Evolutionary conservation across 2,113 vertebrate genomes (phyloP).

Genomic region (Zingel zingel): DNA sequence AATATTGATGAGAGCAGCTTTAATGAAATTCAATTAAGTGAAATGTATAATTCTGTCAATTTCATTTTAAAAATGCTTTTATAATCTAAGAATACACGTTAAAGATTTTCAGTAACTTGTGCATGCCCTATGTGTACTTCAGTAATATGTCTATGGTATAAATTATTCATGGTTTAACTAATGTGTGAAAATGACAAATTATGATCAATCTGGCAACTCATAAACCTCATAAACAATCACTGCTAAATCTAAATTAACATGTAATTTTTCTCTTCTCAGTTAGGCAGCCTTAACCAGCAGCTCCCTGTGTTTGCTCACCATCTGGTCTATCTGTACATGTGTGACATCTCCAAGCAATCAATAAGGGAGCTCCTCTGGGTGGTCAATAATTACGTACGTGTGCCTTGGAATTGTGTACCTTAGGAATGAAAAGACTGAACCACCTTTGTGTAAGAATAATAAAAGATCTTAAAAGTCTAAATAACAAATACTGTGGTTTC

Average conservation of each 20-base stretch:
- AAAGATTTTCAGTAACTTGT: not conserved
- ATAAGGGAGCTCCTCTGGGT: conserved; percentile 28
- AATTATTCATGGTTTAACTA: not conserved
- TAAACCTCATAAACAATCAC: not conserved
- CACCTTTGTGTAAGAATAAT: not conserved
- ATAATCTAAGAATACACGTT: not conserved
- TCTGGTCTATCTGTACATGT: conserved; percentile 35
- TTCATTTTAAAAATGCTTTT: not conserved
- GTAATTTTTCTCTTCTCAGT: not conserved
- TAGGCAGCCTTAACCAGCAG: conserved; percentile 2
- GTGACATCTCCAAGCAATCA: conserved; percentile 35
- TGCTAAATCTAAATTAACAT: not conserved
- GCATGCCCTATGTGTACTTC: no score
- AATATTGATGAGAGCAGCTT: no score
- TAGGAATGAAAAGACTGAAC: not conserved
- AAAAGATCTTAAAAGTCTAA: not conserved
- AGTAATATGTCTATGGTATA: no score
- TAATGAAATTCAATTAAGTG: no score
- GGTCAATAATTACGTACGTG: conserved; percentile 18
- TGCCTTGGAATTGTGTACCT: not conserved
- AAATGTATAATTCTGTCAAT: not conserved
- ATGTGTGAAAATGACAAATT: not conserved
- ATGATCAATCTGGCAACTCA: not conserved
- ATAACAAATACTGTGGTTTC: not conserved
- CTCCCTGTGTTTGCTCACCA: conserved; percentile 30